phyloP scores from a whole-genome alignment of 2,113 vertebrate species.

The Suricata suricatta region DNA sequence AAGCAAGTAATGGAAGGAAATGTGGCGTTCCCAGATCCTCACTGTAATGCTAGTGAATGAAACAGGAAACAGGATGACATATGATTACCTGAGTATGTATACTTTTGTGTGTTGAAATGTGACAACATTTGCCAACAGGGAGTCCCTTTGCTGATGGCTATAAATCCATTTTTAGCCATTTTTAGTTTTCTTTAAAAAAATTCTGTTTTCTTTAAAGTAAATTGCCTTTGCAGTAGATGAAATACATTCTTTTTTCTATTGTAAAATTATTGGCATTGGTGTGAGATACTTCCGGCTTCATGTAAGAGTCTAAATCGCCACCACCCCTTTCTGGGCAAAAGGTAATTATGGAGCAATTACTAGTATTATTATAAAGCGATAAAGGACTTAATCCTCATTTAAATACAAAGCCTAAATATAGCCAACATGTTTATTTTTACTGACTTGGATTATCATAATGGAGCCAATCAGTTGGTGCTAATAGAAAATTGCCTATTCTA shows the following conservation, averaged over 20 bases:
- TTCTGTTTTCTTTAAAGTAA: neutral
- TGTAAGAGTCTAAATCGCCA: neutral
- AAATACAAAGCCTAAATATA: neutral
- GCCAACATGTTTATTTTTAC: neutral
- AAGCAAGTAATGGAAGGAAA: conserved; percentile 59
- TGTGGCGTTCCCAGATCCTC: neutral
- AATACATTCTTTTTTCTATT: neutral
- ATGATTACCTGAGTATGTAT: neutral
- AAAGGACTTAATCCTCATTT: neutral
- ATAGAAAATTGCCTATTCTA: neutral
- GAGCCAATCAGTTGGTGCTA: neutral
- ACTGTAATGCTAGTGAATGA: neutral
- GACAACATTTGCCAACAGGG: conserved; percentile 10
- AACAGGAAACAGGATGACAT: neutral
- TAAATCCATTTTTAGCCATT: neutral
- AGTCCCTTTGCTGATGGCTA: neutral
- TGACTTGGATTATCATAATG: neutral
- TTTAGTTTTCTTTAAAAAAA: neutral
- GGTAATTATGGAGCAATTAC: neutral
- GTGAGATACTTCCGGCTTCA: neutral
- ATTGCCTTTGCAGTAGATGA: neutral
- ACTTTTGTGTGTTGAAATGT: neutral
- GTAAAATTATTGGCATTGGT: neutral
- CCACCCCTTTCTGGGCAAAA: neutral
- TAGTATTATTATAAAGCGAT: neutral